Evolutionary conservation across 2,113 vertebrate genomes (phyloP).

Genomic region (Proteles cristata): DNA sequence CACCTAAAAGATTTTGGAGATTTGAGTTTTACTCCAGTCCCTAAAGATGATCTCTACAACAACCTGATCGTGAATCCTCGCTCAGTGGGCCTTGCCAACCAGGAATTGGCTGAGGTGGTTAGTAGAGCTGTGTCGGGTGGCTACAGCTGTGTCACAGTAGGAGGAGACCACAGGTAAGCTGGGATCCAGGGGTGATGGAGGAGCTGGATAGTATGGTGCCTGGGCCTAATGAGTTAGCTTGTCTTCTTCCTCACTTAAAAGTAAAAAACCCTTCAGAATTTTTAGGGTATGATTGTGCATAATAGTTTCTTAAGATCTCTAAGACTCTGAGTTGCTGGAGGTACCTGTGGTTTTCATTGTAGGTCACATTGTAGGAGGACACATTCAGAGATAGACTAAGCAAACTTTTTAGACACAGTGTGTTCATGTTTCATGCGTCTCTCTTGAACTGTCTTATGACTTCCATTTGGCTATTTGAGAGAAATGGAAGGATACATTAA

Average conservation of each 20-base stretch:
- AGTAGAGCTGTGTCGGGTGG: conserved; percentile 91
- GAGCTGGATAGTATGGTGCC: background rate
- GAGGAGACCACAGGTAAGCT: conserved; percentile 97
- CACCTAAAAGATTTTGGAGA: conserved; percentile 95
- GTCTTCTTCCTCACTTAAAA: conserved; percentile 13
- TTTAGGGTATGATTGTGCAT: background rate
- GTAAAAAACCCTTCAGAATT: background rate
- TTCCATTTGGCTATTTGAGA: background rate
- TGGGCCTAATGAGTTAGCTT: background rate
- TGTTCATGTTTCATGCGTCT: background rate
- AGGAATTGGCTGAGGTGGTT: conserved; percentile 91
- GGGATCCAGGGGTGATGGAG: background rate
- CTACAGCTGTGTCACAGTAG: conserved; percentile 94
- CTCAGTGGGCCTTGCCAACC: conserved; percentile 93
- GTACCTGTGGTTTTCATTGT: background rate
- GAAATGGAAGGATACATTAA: background rate
- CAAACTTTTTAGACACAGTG: background rate
- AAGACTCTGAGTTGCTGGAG: background rate
- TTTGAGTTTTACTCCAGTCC: conserved; percentile 91
- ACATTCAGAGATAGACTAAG: background rate
- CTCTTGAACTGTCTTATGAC: background rate
- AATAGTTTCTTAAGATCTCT: background rate
- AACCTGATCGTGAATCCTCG: conserved; percentile 93
- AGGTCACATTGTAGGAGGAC: background rate
- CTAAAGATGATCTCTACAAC: conserved; percentile 94